phyloP scores from a whole-genome alignment of 2,113 vertebrate species.

The Phocoena phocoena region DNA sequence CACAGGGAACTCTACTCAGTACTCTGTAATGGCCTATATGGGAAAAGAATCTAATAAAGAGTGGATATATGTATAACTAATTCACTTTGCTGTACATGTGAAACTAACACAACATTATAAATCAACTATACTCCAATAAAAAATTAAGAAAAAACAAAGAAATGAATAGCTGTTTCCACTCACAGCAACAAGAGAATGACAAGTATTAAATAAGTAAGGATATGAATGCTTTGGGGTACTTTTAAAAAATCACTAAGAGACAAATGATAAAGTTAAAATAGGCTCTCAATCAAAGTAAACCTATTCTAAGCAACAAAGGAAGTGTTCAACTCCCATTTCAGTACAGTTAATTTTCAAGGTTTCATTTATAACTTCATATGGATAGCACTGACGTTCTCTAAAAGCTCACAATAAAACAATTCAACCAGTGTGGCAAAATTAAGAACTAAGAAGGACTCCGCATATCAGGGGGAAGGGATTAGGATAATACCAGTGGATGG shows the following conservation, averaged over 20 bases:
- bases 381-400: neutral
- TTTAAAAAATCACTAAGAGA: neutral
- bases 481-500: neutral
- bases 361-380: neutral
- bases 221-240: neutral
- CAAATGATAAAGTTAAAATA: constrained; percentile 7
- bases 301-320: constrained; percentile 28
- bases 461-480: neutral
- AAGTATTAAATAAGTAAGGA: constrained; percentile 32
- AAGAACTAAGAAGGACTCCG: neutral
- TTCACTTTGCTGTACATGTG: neutral
- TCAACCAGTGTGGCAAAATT: neutral
- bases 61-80: neutral
- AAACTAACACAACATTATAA: neutral
- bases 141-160: neutral
- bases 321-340: neutral
- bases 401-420: constrained; percentile 36
- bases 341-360: neutral
- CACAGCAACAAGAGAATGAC: neutral
- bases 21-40: neutral
- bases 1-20: neutral
- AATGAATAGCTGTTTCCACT: neutral
- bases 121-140: neutral
- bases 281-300: neutral
- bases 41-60: neutral